These are phyloP conservation scores for Trinorchestia longiramus DNA, from an alignment of 1,140 invertebrate species.

Conservation along the genomic window DNA sequence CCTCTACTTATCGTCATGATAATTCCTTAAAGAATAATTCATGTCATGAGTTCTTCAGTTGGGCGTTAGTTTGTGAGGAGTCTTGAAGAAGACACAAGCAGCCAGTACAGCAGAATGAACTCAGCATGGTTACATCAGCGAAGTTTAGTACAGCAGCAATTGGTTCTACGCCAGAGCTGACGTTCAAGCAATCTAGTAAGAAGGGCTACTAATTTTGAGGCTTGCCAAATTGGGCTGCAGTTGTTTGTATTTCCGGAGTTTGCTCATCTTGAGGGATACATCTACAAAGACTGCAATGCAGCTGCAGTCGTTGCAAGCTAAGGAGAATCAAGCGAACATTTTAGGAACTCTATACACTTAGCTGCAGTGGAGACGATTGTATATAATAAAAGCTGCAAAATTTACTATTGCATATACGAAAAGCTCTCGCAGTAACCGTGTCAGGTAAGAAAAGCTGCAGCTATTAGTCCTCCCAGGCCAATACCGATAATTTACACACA, in stretches of 20 bases:
- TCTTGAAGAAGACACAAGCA: background rate
- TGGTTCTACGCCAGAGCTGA: background rate
- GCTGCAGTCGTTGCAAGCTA: no score
- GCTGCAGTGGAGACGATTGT: background rate
- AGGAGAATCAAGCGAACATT: no score
- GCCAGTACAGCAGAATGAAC: background rate
- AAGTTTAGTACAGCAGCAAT: background rate
- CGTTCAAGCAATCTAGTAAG: background rate
- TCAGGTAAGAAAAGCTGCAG: background rate
- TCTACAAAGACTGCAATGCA: no score
- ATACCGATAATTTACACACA: background rate
- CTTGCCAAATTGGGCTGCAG: background rate
- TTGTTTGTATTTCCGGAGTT: background rate
- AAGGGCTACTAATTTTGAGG: background rate
- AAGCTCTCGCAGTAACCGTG: background rate
- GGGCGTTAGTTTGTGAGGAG: background rate
- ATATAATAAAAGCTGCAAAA: background rate
- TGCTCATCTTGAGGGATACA: background rate
- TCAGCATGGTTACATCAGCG: background rate
- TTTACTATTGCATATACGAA: background rate
- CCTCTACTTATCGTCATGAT: slow-evolving; percentile 52
- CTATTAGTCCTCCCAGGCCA: background rate
- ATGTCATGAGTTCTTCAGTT: background rate
- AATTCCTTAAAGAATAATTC: slow-evolving; percentile 1
- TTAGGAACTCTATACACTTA: background rate